These are phyloP conservation scores for Procavia capensis DNA, from an alignment of 2,113 vertebrate genomes.

Conservation along the genomic window DNA sequence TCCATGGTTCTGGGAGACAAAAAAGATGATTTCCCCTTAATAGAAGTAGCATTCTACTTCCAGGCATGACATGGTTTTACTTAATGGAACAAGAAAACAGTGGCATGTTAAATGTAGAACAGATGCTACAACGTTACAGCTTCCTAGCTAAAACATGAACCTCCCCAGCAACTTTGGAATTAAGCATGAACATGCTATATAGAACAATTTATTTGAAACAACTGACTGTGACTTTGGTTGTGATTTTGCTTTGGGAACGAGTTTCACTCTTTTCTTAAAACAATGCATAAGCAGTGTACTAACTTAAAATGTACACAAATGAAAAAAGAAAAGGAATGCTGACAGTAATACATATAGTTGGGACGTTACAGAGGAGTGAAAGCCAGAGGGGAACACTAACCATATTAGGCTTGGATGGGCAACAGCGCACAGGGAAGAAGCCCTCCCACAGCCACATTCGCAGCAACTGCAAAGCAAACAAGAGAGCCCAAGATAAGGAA, in stretches of 20 bases:
- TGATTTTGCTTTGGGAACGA: background rate
- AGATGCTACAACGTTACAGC: background rate
- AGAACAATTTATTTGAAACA: background rate
- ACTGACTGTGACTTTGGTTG: background rate
- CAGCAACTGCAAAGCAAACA: slow-evolving; percentile 91
- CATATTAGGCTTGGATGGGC: slow-evolving; percentile 90
- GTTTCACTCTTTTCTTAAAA: slow-evolving; percentile 30
- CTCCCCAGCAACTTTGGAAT: background rate
- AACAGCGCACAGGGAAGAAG: slow-evolving; percentile 90
- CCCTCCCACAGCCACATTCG: slow-evolving; percentile 89
- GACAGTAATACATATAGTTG: slow-evolving; percentile 73
- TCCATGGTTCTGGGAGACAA: slow-evolving; percentile 26
- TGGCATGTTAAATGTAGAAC: slow-evolving; percentile 65
- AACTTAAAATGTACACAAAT: slow-evolving; percentile 56
- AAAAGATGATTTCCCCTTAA: slow-evolving; percentile 36
- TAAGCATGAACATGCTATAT: background rate
- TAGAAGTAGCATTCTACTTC: slow-evolving; percentile 46
- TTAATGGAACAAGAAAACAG: slow-evolving; percentile 71
- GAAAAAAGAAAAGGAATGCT: slow-evolving; percentile 72
- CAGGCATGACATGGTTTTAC: slow-evolving; percentile 45
- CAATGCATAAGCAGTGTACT: background rate
- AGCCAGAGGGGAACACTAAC: slow-evolving; percentile 85
- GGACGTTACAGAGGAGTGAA: slow-evolving; percentile 81
- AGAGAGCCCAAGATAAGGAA: slow-evolving; percentile 89
- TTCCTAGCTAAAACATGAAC: background rate